A percentile compares a stretch with the other conserved stretches of the same genome.
These are phyloP conservation scores for Tangara arthus DNA, from an alignment of 2,797 vertebrate genomes.

Conservation along the genomic window DNA sequence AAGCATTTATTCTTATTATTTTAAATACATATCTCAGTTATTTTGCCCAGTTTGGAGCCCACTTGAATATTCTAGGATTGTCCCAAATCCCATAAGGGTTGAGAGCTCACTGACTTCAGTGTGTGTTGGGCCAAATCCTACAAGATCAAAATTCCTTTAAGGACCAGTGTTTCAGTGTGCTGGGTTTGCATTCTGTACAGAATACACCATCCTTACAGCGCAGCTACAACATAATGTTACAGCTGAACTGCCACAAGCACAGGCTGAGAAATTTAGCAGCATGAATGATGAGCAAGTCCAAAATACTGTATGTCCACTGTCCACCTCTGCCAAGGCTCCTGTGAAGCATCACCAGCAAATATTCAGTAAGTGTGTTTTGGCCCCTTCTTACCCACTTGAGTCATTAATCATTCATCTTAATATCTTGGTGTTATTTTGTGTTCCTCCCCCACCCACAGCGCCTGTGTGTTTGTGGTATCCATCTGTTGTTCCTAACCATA, in stretches of 20 bases:
- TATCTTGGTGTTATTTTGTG: background rate
- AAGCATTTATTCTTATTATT: conserved; percentile 8
- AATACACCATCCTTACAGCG: background rate
- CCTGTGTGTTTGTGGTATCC: conserved; percentile 38
- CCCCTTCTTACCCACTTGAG: background rate
- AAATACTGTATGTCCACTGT: background rate
- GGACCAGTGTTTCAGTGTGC: conserved; percentile 6
- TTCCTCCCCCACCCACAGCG: conserved; percentile 4
- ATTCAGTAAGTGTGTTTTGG: background rate
- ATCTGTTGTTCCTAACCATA: conserved; percentile 39
- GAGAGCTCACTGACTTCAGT: conserved; percentile 43
- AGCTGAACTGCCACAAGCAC: background rate
- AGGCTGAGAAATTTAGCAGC: background rate
- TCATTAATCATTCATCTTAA: conserved; percentile 49
- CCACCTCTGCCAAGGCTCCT: background rate
- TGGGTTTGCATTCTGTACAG: background rate
- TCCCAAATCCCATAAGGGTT: conserved; percentile 30
- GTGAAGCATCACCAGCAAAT: background rate
- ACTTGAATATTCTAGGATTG: conserved; percentile 42
- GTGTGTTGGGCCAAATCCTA: conserved; percentile 35
- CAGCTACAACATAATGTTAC: background rate
- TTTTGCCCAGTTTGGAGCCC: conserved; percentile 21
- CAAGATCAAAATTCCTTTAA: conserved; percentile 27
- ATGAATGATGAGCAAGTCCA: background rate
- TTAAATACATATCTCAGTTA: conserved; percentile 37